Percentiles rank a stretch among this genome's conserved stretches.
Evolutionary conservation across 53 echinoderm and acorn worm species (phyloP).

Genomic region (Astropecten irregularis): DNA sequence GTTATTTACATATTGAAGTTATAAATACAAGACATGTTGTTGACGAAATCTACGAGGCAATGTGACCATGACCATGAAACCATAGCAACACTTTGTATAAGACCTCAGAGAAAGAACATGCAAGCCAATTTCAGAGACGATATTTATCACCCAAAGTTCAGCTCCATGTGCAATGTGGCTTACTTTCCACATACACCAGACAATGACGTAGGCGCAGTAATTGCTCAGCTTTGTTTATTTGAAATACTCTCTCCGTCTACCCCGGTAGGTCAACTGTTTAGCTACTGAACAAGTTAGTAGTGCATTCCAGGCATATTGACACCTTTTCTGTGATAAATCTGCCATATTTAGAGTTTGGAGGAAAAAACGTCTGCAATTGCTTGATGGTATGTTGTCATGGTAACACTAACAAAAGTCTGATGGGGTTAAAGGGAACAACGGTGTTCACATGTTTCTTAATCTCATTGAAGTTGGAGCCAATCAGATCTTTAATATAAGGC

Average conservation of each 20-base stretch:
- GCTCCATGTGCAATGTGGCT: neutral
- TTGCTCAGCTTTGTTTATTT: constrained; percentile 6
- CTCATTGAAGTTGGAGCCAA: no score
- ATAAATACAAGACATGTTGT: no score
- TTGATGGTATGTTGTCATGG: neutral
- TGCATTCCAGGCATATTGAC: constrained; percentile 46
- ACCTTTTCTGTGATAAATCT: constrained; percentile 55
- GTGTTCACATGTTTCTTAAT: no score
- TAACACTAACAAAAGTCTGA: neutral
- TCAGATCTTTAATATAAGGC: no score
- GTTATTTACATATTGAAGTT: no score
- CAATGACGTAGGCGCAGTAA: neutral
- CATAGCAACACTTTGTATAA: no score
- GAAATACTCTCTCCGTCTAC: constrained; percentile 25
- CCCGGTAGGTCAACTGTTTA: constrained; percentile 32
- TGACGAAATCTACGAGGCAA: no score
- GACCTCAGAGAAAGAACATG: no score
- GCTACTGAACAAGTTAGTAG: constrained; percentile 4
- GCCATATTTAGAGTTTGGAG: constrained; percentile 11
- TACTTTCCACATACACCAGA: neutral
- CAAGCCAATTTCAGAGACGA: no score
- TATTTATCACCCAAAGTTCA: neutral
- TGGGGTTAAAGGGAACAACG: neutral
- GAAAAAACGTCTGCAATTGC: neutral
- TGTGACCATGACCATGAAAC: no score